phyloP scores from a whole-genome alignment of 2,113 vertebrate genomes.

The Notothenia coriiceps region DNA sequence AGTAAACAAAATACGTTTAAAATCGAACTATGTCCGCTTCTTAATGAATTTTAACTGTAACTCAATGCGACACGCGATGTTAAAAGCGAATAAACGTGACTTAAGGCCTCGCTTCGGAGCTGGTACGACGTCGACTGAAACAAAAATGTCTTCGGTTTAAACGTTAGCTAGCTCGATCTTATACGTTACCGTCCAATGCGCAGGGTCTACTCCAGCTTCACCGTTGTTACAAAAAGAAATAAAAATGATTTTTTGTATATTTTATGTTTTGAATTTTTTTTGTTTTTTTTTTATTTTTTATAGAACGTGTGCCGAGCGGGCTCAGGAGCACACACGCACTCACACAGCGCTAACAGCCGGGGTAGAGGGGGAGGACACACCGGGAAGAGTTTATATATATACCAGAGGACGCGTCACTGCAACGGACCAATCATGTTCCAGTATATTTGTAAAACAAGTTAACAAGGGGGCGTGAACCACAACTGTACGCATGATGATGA shows the following conservation, averaged over 20 bases:
- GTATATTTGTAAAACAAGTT: background rate
- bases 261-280: slow-evolving; percentile 82
- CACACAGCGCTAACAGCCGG: slow-evolving; percentile 82
- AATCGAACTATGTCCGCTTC: slow-evolving; percentile 29
- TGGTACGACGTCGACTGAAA: slow-evolving; percentile 61
- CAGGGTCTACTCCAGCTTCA: slow-evolving; percentile 78
- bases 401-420: slow-evolving; percentile 56
- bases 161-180: slow-evolving; percentile 53
- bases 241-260: slow-evolving; percentile 78
- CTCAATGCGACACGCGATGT: slow-evolving; percentile 19
- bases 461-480: slow-evolving; percentile 46
- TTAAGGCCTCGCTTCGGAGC: slow-evolving; percentile 47
- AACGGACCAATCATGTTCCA: slow-evolving; percentile 46
- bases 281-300: slow-evolving; percentile 79
- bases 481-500: slow-evolving; percentile 58
- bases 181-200: slow-evolving; percentile 72
- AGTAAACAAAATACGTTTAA: slow-evolving; percentile 21
- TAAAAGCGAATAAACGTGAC: slow-evolving; percentile 35
- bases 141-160: slow-evolving; percentile 26
- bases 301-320: slow-evolving; percentile 84
- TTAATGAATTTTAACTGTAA: slow-evolving; percentile 30
- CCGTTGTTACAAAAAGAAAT: slow-evolving; percentile 77
- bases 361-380: slow-evolving; percentile 65
- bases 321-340: slow-evolving; percentile 84
- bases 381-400: slow-evolving; percentile 51